Evolutionary conservation across 2,113 vertebrate species (phyloP).

Genomic region (Hyla sarda): DNA sequence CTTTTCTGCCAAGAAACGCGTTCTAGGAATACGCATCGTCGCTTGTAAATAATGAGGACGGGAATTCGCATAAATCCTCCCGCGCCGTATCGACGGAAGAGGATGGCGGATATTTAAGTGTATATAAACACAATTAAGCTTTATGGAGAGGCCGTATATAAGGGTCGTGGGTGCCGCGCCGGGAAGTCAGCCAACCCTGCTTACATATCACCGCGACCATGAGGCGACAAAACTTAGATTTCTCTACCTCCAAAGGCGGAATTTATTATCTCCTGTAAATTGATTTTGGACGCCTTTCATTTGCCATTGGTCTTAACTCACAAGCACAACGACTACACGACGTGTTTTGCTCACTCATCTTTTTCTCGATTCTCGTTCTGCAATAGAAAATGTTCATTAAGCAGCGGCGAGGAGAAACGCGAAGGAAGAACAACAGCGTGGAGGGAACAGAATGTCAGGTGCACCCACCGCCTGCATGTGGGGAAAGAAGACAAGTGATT

Average conservation of each 20-base stretch:
- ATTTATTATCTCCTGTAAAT: conserved; percentile 73
- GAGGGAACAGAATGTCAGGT: not conserved
- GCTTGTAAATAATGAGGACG: not conserved
- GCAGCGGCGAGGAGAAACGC: not conserved
- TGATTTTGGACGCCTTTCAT: conserved; percentile 75
- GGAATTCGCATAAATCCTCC: not conserved
- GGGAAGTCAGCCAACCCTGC: conserved; percentile 66
- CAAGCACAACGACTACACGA: conserved; percentile 65
- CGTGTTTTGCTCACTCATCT: conserved; percentile 68
- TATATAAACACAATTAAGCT: conserved; percentile 64
- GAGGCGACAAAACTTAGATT: conserved; percentile 68
- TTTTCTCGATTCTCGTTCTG: conserved; percentile 67
- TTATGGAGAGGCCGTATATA: conserved; percentile 58
- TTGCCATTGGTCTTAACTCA: conserved; percentile 70
- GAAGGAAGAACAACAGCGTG: not conserved
- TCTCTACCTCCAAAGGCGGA: conserved; percentile 63
- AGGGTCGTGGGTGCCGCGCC: conserved; percentile 66
- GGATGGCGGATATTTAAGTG: conserved; percentile 33
- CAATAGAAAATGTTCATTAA: conserved; percentile 62
- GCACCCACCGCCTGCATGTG: too few relatives aligned
- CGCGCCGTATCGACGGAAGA: not conserved
- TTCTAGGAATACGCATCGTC: not conserved
- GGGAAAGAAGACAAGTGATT: too few relatives aligned
- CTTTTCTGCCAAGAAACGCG: conserved; percentile 12
- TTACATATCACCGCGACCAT: conserved; percentile 71